Base-by-base conservation (phyloP, 2,888 invertebrate species). In the Eustalomyia histrio region DNA sequence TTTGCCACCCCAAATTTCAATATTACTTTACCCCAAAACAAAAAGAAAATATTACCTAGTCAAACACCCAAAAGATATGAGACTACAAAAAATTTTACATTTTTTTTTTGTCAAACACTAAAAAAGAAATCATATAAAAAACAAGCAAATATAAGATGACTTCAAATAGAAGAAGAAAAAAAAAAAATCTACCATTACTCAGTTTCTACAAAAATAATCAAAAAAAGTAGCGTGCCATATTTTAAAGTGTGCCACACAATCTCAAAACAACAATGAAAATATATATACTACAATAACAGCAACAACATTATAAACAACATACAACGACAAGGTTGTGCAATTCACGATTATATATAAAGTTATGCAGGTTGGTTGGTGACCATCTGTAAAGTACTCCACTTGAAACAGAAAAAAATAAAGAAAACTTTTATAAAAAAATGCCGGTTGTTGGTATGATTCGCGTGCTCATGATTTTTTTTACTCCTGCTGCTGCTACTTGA, bases 191-290 rank as follows among this genome's bases (percentile, higher is more conserved):
- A 47, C 6, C 43, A n/a, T n/a, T 47, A n/a, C 43, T 47, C 43
- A 47, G n/a, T 47, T 47, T 47, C 14, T 14, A 47, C 43, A 47
- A 47, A 47, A 47, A 47, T 5, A n/a, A n/a, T 7, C 43, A 47
- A 47, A n/a, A 47, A 47, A 47, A 47, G 43, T 47, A n/a, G 43
- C 29, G 21, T 69, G 24, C 7, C 55, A 35, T 57, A 57, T 69
- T 69, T 52, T 14, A 69, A 63, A 76, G 55, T 76, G 68, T 69
- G 76, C 55, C 57, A 63, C 39, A 47, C 1, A 76, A 57, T 68
- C 61, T 57, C 43, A 33, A 75, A 74, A 43, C 17, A 24, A 47
- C 5, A 73, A 47, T 16, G 50, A 35, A 24, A 63, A 33, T 24
- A 24, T 3, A 29, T 29, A 7, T 29, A 43, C 39, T 43, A 16